These are phyloP conservation scores for Chironomus striatipennis DNA, from an alignment of 1,140 invertebrate species.

Conservation along the genomic window DNA sequence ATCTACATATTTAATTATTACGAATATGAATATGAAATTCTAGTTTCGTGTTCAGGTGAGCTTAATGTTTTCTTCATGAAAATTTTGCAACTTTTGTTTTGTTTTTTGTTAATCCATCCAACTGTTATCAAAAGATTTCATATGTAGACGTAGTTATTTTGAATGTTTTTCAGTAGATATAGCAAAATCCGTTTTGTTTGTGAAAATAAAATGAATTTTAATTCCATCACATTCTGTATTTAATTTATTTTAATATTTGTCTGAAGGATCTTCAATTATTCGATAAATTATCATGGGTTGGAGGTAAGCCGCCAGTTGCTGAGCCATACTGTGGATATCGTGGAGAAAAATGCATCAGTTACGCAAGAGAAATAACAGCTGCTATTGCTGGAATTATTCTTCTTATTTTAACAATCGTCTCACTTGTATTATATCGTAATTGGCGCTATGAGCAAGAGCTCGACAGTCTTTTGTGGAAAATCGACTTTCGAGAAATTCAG, in stretches of 20 bases:
- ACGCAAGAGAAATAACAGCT: slow-evolving; percentile 70
- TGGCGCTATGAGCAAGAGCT: slow-evolving; percentile 93
- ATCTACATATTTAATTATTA: not conserved
- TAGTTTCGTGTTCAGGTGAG: slow-evolving; percentile 19
- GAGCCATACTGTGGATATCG: slow-evolving; percentile 87
- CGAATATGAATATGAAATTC: not conserved
- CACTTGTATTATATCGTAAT: slow-evolving; percentile 70
- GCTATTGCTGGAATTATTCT: slow-evolving; percentile 68
- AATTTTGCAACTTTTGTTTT: not conserved
- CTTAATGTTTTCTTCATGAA: not conserved
- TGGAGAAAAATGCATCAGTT: slow-evolving; percentile 84
- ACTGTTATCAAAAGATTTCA: not conserved
- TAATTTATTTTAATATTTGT: slow-evolving; percentile 21
- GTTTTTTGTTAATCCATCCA: not conserved
- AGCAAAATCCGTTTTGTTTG: not conserved
- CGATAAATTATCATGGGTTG: slow-evolving; percentile 67
- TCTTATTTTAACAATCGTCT: slow-evolving; percentile 57
- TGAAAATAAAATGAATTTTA: not conserved
- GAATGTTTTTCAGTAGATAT: no score
- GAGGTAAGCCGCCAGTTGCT: slow-evolving; percentile 61
- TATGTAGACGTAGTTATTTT: no score
- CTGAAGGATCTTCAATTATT: slow-evolving; percentile 57
- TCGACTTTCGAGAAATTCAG: slow-evolving; percentile 84
- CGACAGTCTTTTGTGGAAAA: slow-evolving; percentile 89
- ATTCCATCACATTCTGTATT: no score